Conservation (phyloP, 2,113 vertebrate species). For the Lophotis ruficrista region DNA sequence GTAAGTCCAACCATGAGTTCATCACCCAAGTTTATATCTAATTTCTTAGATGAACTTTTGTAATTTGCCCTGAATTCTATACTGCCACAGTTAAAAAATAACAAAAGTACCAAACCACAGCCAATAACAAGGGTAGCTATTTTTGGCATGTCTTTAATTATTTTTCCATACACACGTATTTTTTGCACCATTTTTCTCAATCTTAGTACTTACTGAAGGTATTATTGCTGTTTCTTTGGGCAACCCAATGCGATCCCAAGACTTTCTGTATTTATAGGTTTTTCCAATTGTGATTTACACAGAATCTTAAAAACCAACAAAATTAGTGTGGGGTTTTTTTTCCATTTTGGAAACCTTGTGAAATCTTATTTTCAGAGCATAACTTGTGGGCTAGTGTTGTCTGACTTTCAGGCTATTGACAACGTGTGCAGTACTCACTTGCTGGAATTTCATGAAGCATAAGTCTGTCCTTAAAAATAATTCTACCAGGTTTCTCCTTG, state of each 20-base stretch:
- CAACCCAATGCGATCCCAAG: neutral
- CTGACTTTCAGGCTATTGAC: neutral
- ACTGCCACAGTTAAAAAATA: neutral
- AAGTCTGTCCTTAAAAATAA: neutral
- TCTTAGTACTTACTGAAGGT: neutral
- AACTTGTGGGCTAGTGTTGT: neutral
- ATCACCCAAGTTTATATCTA: neutral
- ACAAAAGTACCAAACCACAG: neutral
- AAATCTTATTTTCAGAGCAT: neutral
- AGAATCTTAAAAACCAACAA: neutral
- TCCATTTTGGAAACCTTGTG: neutral
- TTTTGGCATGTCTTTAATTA: neutral
- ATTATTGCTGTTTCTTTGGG: neutral
- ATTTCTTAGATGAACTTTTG: neutral
- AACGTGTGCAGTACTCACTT: neutral
- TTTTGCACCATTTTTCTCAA: neutral
- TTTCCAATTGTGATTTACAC: neutral
- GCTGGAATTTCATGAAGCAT: neutral
- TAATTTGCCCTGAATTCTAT: neutral
- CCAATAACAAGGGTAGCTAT: neutral
- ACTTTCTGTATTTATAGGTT: neutral
- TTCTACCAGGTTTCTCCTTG: neutral
- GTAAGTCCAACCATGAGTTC: neutral
- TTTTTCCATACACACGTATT: neutral
- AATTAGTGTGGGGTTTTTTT: neutral